These are phyloP conservation scores for Cyclophora albipunctata DNA, from an alignment of 2,888 invertebrate species.

Conservation along the genomic window DNA sequence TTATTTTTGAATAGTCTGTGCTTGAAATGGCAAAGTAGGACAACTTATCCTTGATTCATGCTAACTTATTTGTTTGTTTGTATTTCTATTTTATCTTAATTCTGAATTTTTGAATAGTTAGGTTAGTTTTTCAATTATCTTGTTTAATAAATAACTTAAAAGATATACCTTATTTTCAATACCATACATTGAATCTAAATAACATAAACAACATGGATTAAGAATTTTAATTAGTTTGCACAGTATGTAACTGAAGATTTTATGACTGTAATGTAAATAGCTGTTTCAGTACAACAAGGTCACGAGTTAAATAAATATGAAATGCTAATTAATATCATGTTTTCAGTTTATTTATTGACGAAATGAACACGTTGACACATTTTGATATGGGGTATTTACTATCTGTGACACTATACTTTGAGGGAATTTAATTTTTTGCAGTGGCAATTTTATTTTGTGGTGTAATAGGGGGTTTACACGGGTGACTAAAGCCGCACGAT, in stretches of 20 bases:
- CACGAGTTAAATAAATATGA: constrained; percentile 1
- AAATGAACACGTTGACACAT: neutral
- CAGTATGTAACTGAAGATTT: neutral
- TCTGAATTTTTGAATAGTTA: too few species aligned
- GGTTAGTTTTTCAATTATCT: too few species aligned
- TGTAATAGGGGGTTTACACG: constrained; percentile 22
- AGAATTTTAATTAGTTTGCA: neutral
- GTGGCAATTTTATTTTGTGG: neutral
- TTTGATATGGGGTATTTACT: neutral
- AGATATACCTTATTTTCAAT: too few species aligned
- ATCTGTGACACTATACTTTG: neutral
- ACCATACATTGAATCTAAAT: too few species aligned
- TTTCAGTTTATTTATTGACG: neutral
- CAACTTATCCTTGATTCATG: too few species aligned
- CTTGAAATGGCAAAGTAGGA: too few species aligned
- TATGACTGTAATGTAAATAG: constrained; percentile 1
- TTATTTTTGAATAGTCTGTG: too few species aligned
- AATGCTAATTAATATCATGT: neutral
- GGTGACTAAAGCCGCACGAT: constrained; percentile 34
- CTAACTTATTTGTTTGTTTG: too few species aligned
- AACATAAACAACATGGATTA: neutral
- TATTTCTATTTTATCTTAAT: too few species aligned
- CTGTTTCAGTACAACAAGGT: constrained; percentile 3
- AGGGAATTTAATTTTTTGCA: neutral
- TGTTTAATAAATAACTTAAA: too few species aligned